A percentile compares a stretch with the other conserved stretches of the same genome.
Conservation (phyloP, 2,797 vertebrate species). For the Melanotaenia parkinsoni region DNA sequence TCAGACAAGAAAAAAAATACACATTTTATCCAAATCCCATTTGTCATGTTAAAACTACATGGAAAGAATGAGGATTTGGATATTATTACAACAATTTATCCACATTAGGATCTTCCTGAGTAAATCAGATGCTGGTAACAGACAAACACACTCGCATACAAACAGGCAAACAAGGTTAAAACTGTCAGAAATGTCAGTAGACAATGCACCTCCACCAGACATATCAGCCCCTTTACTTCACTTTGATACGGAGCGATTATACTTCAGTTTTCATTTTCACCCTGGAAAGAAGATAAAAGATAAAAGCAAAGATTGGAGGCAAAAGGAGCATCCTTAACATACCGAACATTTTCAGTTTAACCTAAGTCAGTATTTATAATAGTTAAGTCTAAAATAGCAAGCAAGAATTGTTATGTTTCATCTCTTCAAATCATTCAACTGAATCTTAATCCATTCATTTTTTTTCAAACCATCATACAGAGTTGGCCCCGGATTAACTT, state of each 20-base stretch:
- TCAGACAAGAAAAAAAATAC: background rate
- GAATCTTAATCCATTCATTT: background rate
- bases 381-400: background rate
- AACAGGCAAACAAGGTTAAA: conserved; percentile 32
- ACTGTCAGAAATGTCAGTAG: conserved; percentile 49
- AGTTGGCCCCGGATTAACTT: background rate
- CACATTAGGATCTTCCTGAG: background rate
- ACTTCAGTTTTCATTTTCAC: background rate
- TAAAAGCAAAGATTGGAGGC: background rate
- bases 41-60: background rate
- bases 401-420: background rate
- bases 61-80: background rate
- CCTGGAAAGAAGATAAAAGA: background rate
- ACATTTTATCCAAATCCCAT: background rate
- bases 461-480: background rate
- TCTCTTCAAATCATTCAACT: background rate
- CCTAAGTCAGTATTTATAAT: background rate
- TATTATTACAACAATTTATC: conserved; percentile 10
- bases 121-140: conserved; percentile 16
- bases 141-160: background rate
- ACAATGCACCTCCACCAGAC: conserved; percentile 61
- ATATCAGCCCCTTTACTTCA: background rate
- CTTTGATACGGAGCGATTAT: background rate
- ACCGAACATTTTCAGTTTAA: background rate
- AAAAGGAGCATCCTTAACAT: background rate